phyloP scores from a whole-genome alignment of 2,113 vertebrate species.

The Perca flavescens region DNA sequence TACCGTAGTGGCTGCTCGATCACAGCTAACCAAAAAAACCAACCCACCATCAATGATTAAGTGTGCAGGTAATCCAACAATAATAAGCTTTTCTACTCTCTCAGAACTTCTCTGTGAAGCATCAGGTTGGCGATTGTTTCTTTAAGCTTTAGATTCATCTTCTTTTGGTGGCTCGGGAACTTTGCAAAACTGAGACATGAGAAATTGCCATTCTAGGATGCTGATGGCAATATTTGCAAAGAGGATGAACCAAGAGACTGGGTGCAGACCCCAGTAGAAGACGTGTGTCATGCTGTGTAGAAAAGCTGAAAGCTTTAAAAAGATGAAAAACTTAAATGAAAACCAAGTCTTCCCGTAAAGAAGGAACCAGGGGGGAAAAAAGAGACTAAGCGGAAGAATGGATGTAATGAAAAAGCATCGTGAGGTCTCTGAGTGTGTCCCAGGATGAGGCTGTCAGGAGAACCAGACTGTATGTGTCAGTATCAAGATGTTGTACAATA shows the following conservation, averaged over 20 bases:
- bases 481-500: conserved; percentile 53
- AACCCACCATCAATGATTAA: conserved; percentile 30
- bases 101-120: conserved; percentile 10
- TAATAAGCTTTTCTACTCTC: conserved; percentile 1
- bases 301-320: neutral
- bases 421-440: conserved; percentile 29
- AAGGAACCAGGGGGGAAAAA: neutral
- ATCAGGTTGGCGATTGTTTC: neutral
- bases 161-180: neutral
- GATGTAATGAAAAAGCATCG: neutral
- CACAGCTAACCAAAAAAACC: neutral
- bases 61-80: conserved; percentile 1
- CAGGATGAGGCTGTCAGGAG: conserved; percentile 11
- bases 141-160: conserved; percentile 3
- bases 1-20: neutral
- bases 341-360: neutral
- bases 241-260: conserved; percentile 77
- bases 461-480: neutral
- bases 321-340: neutral
- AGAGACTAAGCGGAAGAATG: neutral
- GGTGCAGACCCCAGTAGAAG: conserved; percentile 75
- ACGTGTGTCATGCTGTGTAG: conserved; percentile 36
- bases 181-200: conserved; percentile 31
- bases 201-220: conserved; percentile 71
- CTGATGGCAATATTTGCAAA: conserved; percentile 51